Percentiles rank a stretch among this genome's conserved stretches.
These are phyloP conservation scores for Abramis brama DNA, from an alignment of 2,113 vertebrate genomes.

Conservation along the genomic window DNA sequence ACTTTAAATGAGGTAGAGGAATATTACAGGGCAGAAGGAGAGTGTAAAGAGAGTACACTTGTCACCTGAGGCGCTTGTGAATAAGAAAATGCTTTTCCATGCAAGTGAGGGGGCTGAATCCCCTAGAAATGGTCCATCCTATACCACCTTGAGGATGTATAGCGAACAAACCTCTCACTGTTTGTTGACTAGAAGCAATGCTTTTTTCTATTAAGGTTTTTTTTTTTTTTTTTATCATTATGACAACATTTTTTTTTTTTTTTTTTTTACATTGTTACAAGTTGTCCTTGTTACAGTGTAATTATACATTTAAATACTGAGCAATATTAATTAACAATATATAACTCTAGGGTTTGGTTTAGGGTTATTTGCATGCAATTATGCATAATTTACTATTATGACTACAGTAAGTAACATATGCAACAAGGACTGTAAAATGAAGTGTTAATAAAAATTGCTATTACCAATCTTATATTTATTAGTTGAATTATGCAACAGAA, in stretches of 20 bases:
- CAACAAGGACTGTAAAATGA: too few species aligned
- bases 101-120: constrained; percentile 45
- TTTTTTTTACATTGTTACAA: too few species aligned
- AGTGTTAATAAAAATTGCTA: too few species aligned
- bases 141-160: constrained; percentile 21
- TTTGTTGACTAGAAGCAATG: neutral
- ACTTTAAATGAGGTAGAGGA: constrained; percentile 4
- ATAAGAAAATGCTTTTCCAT: constrained; percentile 29
- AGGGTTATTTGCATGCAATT: too few species aligned
- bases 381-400: too few species aligned
- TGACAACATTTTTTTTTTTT: neutral
- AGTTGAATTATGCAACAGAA: neutral
- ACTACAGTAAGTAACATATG: too few species aligned
- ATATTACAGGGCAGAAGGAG: constrained; percentile 34
- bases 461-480: too few species aligned
- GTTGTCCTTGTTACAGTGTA: too few species aligned
- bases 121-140: neutral
- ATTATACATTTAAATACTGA: too few species aligned
- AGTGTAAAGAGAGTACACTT: constrained; percentile 43
- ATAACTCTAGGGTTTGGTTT: too few species aligned
- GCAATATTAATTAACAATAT: too few species aligned
- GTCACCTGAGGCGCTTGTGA: constrained; percentile 48
- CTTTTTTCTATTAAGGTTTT: too few species aligned
- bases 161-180: neutral
- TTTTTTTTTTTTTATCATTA: neutral